These are phyloP conservation scores for Rhinella marina DNA, from an alignment of 2,797 vertebrate genomes.

Conservation along the genomic window DNA sequence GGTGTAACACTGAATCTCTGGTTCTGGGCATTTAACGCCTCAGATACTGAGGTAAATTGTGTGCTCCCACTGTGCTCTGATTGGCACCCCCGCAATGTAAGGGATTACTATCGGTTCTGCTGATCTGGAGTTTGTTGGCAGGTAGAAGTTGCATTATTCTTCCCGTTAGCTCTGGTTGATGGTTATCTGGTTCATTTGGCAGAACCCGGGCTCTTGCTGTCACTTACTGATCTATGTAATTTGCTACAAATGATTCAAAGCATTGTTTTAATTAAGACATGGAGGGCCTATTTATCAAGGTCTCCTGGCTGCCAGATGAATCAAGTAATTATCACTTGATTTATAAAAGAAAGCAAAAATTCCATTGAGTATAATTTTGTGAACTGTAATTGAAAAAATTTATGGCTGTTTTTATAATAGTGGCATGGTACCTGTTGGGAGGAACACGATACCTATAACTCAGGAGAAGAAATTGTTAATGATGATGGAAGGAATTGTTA, in stretches of 20 bases:
- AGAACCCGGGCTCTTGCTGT: conserved; percentile 49
- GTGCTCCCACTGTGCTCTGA: too few relatives aligned
- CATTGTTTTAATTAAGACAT: conserved; percentile 63
- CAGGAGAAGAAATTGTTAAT: conserved; percentile 8
- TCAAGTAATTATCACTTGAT: conserved; percentile 53
- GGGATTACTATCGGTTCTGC: conserved; percentile 52
- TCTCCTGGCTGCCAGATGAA: conserved; percentile 43
- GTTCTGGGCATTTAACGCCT: too few relatives aligned
- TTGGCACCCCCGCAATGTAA: too few relatives aligned
- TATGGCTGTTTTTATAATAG: conserved; percentile 39
- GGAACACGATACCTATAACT: conserved; percentile 4
- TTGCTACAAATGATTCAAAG: conserved; percentile 59
- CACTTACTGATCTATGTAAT: conserved; percentile 61
- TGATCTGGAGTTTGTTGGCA: conserved; percentile 55
- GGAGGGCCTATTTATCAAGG: conserved; percentile 58
- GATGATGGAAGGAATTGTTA: not conserved
- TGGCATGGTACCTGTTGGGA: conserved; percentile 21
- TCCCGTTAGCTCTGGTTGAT: conserved; percentile 39
- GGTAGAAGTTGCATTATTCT: conserved; percentile 57
- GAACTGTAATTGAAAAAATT: conserved; percentile 45
- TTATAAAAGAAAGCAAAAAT: conserved; percentile 56
- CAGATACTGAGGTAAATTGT: too few relatives aligned
- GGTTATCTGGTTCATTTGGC: conserved; percentile 60
- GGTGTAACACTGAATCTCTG: too few relatives aligned
- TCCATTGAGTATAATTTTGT: conserved; percentile 43